Conservation (phyloP, 2,113 vertebrate species). For the Odocoileus hemionus region DNA sequence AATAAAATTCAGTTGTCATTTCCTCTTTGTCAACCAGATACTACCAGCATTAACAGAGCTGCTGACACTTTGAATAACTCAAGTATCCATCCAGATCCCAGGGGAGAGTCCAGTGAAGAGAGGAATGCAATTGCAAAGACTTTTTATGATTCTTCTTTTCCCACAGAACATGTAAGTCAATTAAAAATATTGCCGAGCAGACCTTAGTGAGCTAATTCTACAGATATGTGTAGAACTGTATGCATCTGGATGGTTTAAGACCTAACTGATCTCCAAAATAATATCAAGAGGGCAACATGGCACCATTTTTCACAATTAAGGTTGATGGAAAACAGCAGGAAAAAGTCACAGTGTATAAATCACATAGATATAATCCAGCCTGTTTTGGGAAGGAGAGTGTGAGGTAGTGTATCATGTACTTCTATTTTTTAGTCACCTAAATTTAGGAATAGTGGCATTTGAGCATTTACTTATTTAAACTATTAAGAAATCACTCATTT, state of each 20-base stretch:
- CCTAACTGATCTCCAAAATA: slow-evolving; percentile 82
- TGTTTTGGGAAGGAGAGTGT: slow-evolving; percentile 72
- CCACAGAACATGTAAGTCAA: slow-evolving; percentile 89
- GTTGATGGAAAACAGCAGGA: slow-evolving; percentile 89
- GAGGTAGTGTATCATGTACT: slow-evolving; percentile 69
- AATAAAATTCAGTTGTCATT: slow-evolving; percentile 79
- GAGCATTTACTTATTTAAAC: slow-evolving; percentile 10
- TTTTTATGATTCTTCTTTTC: slow-evolving; percentile 84
- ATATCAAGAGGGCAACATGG: slow-evolving; percentile 84
- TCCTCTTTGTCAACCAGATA: slow-evolving; percentile 84
- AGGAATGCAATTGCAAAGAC: slow-evolving; percentile 83
- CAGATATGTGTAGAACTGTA: slow-evolving; percentile 83
- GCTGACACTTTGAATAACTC: slow-evolving; percentile 80
- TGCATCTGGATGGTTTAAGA: slow-evolving; percentile 83
- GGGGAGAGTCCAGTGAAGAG: slow-evolving; percentile 80
- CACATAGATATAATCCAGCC: slow-evolving; percentile 80
- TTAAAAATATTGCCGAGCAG: slow-evolving; percentile 83
- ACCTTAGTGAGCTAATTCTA: slow-evolving; percentile 83
- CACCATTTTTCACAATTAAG: slow-evolving; percentile 88
- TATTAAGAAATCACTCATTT: neutral
- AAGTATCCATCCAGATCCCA: slow-evolving; percentile 73
- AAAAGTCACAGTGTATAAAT: slow-evolving; percentile 86
- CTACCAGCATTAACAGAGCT: slow-evolving; percentile 76
- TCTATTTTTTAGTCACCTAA: slow-evolving; percentile 73
- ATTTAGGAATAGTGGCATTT: slow-evolving; percentile 54